A percentile compares a stretch with the other conserved stretches of the same genome.
These are phyloP conservation scores for Zaprionus ghesquierei DNA, from an alignment of 1,140 invertebrate species.

Conservation along the genomic window DNA sequence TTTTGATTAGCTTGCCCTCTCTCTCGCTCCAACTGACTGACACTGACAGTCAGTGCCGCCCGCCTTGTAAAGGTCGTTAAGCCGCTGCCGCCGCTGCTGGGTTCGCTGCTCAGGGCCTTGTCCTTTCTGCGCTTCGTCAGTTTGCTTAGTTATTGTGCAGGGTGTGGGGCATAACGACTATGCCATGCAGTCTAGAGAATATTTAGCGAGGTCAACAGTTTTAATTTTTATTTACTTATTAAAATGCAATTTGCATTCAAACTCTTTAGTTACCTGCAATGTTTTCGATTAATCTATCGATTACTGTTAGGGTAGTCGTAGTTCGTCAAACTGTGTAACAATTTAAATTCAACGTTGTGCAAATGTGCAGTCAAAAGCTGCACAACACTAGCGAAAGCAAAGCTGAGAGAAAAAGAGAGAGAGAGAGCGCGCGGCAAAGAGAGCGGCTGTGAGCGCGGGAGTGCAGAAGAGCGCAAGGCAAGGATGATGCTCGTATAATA, in stretches of 20 bases:
- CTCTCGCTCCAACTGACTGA: constrained; percentile 13
- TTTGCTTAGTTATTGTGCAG: constrained; percentile 35
- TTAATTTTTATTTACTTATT: background rate
- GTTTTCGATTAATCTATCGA: background rate
- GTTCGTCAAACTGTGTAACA: background rate
- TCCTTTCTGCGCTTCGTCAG: constrained; percentile 64
- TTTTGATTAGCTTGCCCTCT: constrained; percentile 35
- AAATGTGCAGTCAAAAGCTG: constrained; percentile 42
- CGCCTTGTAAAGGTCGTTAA: constrained; percentile 67
- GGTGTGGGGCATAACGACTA: background rate
- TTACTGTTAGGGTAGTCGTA: background rate
- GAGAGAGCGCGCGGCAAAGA: background rate
- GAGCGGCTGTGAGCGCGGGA: background rate
- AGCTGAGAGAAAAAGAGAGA: background rate
- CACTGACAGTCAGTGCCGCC: constrained; percentile 35
- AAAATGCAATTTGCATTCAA: background rate
- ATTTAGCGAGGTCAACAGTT: background rate
- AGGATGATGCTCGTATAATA: constrained; percentile 41
- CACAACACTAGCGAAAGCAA: background rate
- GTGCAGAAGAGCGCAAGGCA: background rate
- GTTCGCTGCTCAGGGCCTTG: constrained; percentile 41
- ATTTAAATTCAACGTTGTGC: constrained; percentile 52
- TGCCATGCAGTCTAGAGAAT: background rate
- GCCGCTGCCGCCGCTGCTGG: constrained; percentile 19
- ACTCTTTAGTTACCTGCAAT: background rate